phyloP scores from a whole-genome alignment of 2,888 invertebrate species.

The Linnaemya vulpina region DNA sequence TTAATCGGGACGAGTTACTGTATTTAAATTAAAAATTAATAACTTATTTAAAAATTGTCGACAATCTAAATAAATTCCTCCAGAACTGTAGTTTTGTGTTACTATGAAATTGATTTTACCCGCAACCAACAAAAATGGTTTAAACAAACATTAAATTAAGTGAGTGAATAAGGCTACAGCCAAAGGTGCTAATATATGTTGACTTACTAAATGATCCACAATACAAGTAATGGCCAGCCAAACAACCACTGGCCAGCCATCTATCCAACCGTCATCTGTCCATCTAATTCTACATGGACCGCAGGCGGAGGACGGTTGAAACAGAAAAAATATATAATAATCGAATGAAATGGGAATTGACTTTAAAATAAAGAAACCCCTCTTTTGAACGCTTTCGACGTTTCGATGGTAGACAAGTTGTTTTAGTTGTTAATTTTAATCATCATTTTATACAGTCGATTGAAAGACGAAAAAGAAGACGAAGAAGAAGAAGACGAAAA shows the following conservation, averaged over 20 bases:
- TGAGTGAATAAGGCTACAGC: constrained; percentile 60
- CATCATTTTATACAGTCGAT: constrained; percentile 44
- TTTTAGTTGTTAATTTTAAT: constrained; percentile 53
- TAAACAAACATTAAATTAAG: constrained; percentile 56
- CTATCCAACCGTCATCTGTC: constrained; percentile 1
- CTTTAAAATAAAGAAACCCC: constrained; percentile 16
- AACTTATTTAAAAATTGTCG: too few species aligned
- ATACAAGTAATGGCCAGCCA: constrained; percentile 50
- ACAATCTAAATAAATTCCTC: too few species aligned
- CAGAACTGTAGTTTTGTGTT: neutral
- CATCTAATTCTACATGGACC: constrained; percentile 2
- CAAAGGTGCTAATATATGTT: constrained; percentile 70
- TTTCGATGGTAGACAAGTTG: constrained; percentile 33
- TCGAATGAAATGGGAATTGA: constrained; percentile 47
- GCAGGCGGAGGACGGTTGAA: constrained; percentile 1
- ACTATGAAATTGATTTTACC: neutral
- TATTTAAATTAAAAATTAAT: too few species aligned
- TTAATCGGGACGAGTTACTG: too few species aligned
- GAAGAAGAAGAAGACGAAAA: too few species aligned
- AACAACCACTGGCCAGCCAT: constrained; percentile 9
- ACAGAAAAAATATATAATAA: neutral
- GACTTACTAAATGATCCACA: constrained; percentile 63
- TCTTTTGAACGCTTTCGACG: constrained; percentile 7
- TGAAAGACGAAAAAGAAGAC: neutral
- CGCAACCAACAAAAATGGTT: constrained; percentile 22